Conservation (phyloP, 2,888 invertebrate species). For the Gerris lacustris region DNA sequence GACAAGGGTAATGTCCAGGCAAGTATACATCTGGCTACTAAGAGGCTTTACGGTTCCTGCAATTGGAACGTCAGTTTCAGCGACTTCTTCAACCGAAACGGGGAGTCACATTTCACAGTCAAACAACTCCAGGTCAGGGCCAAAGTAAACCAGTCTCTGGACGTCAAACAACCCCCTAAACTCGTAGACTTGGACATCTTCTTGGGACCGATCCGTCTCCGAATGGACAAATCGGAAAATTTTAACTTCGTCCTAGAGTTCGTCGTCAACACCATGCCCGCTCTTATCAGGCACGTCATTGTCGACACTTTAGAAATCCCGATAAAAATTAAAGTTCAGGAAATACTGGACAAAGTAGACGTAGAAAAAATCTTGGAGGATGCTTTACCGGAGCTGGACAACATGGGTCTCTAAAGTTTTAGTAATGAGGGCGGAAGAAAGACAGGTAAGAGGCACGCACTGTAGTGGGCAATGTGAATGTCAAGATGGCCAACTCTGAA, state of each 20-base stretch:
- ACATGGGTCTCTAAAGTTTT: slow-evolving; percentile 35
- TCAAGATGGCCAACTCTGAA: slow-evolving; percentile 25
- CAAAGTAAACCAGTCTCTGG: slow-evolving; percentile 59
- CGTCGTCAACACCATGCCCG: slow-evolving; percentile 66
- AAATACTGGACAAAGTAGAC: slow-evolving; percentile 55
- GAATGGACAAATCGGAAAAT: slow-evolving; percentile 67
- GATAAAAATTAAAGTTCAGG: slow-evolving; percentile 57
- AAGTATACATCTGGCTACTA: slow-evolving; percentile 64
- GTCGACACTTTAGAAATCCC: slow-evolving; percentile 74
- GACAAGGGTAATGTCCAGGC: slow-evolving; percentile 55
- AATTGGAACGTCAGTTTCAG: slow-evolving; percentile 63
- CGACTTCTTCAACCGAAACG: slow-evolving; percentile 52
- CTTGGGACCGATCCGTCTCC: slow-evolving; percentile 66
- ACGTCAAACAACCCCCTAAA: slow-evolving; percentile 58
- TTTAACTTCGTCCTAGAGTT: slow-evolving; percentile 70
- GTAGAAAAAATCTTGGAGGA: slow-evolving; percentile 60
- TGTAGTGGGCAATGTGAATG: slow-evolving; percentile 18
- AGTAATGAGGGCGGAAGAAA: background rate
- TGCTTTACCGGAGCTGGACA: slow-evolving; percentile 53
- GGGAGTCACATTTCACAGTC: slow-evolving; percentile 63
- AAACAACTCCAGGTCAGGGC: slow-evolving; percentile 55
- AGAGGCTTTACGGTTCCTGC: slow-evolving; percentile 59
- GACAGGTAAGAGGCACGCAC: too few species aligned
- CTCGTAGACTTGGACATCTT: slow-evolving; percentile 65
- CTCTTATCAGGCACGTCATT: slow-evolving; percentile 71